Percentiles rank a stretch among this genome's conserved stretches.
phyloP scores from a whole-genome alignment of 2,888 invertebrate genomes.

The Drosophila rellima region DNA sequence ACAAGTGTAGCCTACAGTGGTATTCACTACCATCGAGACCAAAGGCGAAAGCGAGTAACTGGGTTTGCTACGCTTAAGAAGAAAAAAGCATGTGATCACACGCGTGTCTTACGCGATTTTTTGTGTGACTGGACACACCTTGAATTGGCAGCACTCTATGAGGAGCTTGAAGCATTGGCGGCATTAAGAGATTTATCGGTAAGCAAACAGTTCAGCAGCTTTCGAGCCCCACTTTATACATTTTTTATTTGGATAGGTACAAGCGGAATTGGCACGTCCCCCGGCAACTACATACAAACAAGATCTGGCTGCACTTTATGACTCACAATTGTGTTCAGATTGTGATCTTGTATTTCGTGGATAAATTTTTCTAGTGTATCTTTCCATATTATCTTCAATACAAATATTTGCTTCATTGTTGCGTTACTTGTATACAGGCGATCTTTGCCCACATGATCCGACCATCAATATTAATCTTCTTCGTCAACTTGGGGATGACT shows the following conservation, averaged over 20 bases:
- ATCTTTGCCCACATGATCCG: conserved; percentile 90
- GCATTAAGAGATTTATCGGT: conserved; percentile 94
- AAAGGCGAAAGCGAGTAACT: conserved; percentile 90
- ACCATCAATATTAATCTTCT: conserved; percentile 89
- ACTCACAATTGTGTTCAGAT: conserved; percentile 95
- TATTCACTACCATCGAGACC: conserved; percentile 84
- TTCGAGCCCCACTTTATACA: neutral
- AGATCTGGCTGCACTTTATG: conserved; percentile 93
- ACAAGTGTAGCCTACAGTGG: conserved; percentile 60
- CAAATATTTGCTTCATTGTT: conserved; percentile 92
- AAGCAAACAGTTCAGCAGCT: conserved; percentile 26
- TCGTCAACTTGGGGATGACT: conserved; percentile 92
- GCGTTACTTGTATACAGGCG: conserved; percentile 92
- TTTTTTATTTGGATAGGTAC: conserved; percentile 85
- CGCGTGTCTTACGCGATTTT: conserved; percentile 90
- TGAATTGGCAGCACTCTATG: conserved; percentile 94
- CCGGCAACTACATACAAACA: conserved; percentile 94
- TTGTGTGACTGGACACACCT: conserved; percentile 92
- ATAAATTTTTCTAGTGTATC: conserved; percentile 94
- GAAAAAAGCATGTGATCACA: conserved; percentile 93
- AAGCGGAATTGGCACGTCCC: conserved; percentile 96
- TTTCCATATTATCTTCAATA: conserved; percentile 93
- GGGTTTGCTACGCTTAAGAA: conserved; percentile 93
- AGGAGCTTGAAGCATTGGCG: conserved; percentile 96
- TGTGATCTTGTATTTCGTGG: conserved; percentile 96